Evolutionary conservation across 2,888 invertebrate species (phyloP).

Genomic region (Acrocera orbiculus): DNA sequence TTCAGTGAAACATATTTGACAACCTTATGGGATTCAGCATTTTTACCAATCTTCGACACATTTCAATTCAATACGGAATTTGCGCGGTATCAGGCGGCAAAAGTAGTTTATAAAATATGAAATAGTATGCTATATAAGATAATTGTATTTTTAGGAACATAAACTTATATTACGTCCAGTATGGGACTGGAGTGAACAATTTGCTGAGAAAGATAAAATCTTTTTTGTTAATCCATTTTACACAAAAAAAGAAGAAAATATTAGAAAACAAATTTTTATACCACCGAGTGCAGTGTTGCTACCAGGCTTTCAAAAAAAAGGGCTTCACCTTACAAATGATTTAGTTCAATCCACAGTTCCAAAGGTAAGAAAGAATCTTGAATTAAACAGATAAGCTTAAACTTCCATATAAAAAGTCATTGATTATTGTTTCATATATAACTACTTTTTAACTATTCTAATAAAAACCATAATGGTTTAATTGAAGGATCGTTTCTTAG

Average conservation of each 20-base stretch:
- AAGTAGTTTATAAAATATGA: slow-evolving; percentile 6
- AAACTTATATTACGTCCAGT: slow-evolving; percentile 50
- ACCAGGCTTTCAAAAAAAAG: slow-evolving; percentile 18
- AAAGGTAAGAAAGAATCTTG: slow-evolving; percentile 13
- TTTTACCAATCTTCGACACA: slow-evolving; percentile 78
- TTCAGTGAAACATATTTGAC: slow-evolving; percentile 86
- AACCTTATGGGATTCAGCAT: slow-evolving; percentile 77
- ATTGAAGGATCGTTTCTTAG: slow-evolving; percentile 25
- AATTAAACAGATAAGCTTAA: neutral
- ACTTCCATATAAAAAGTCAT: too few species aligned
- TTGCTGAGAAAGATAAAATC: slow-evolving; percentile 59
- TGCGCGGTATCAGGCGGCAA: slow-evolving; percentile 48
- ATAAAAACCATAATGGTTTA: neutral
- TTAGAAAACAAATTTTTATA: slow-evolving; percentile 24
- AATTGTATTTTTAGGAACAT: slow-evolving; percentile 14
- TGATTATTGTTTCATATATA: neutral
- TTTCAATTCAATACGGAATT: slow-evolving; percentile 79
- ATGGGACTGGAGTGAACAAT: slow-evolving; percentile 87
- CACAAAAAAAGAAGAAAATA: slow-evolving; percentile 23
- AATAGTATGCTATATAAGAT: too few species aligned
- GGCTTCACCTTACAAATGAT: slow-evolving; percentile 12
- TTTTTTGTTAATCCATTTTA: slow-evolving; percentile 76
- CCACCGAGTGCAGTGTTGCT: slow-evolving; percentile 19
- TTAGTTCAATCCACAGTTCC: slow-evolving; percentile 22
- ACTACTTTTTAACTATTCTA: neutral